Evolutionary conservation across 2,797 vertebrate species (phyloP), one percentile per base, ranked within the genome.

Genomic region (Chanos chanos): DNA sequence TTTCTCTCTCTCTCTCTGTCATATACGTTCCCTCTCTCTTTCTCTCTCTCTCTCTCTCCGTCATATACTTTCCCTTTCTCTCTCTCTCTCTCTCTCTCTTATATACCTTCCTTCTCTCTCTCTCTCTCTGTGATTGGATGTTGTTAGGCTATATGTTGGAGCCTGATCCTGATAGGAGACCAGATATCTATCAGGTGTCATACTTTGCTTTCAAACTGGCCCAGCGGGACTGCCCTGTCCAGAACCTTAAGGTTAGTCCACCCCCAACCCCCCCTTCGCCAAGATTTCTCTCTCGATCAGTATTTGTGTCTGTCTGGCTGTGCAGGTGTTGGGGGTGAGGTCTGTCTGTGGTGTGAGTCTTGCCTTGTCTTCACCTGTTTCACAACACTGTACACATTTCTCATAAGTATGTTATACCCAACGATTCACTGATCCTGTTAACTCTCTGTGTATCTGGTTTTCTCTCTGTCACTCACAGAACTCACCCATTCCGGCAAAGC

Each of bases 121-220:
- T 27, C 47, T 36, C 27, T 64, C 18, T 60, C 5, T 65, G 37
- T 69, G 57, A 53, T 39, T 77, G 40, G 37, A 19, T 13, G 13
- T 9, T 7, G 59, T 61, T 78, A 98, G 97, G 97, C 40, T 99
- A 98, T 76, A 99, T 96, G 94, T 88, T 99, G 75, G 97, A 99
- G 74, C 95, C 95, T 64, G 95, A 99, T 74, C 94, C 95, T 13
- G 96, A 98, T 71, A 94, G 92, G 82, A 91, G 97, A 68, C 97
- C 97, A 5, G 97, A 99, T 79, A 94, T 99, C 83, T 99, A 94
- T 85, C 97, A 94, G 77, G 93, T 98, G 70, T 97, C 97, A 73
- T 84, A 92, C 87, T 96, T 96, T 83, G 93, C 95, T 56, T 99
- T 97, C 85, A 96, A 93, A 74, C 81, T 93, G 43, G 89, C 90